phyloP scores from a whole-genome alignment of 2,113 vertebrate genomes.

The Martes martes region DNA sequence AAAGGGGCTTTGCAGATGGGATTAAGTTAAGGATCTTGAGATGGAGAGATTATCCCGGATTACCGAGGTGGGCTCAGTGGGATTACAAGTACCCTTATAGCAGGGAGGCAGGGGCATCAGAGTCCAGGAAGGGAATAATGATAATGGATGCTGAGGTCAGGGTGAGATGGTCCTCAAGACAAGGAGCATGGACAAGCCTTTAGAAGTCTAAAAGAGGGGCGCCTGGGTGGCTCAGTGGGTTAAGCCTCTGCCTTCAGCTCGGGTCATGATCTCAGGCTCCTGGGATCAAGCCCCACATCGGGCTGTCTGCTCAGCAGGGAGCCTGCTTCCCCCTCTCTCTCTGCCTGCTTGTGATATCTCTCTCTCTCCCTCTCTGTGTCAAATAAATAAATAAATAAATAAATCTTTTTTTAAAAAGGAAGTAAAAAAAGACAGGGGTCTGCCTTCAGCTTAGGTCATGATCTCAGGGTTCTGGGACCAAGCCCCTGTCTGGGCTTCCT shows the following conservation, averaged over 20 bases:
- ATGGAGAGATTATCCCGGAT: not conserved
- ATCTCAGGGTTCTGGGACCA: not conserved
- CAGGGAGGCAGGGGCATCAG: not conserved
- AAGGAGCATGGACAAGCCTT: not conserved
- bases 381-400: too few species aligned
- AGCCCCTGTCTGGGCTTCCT: not conserved
- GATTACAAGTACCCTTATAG: not conserved
- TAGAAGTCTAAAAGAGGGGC: not conserved
- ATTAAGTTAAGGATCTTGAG: not conserved
- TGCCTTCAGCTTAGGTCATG: not conserved
- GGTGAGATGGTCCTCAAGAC: not conserved
- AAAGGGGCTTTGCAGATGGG: not conserved
- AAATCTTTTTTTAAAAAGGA: not conserved
- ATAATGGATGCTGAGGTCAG: not conserved
- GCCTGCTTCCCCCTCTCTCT: too few species aligned
- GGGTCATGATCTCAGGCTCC: not conserved
- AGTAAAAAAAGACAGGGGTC: not conserved
- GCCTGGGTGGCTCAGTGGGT: too few species aligned
- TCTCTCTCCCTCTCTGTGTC: too few species aligned
- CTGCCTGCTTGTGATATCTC: too few species aligned
- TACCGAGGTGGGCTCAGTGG: not conserved
- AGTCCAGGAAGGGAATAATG: not conserved
- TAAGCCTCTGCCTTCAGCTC: not conserved
- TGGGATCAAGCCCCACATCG: not conserved
- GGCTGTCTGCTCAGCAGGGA: too few species aligned